Conservation (phyloP, 2,888 invertebrate species). For the Mesorhabditis sp. region DNA sequence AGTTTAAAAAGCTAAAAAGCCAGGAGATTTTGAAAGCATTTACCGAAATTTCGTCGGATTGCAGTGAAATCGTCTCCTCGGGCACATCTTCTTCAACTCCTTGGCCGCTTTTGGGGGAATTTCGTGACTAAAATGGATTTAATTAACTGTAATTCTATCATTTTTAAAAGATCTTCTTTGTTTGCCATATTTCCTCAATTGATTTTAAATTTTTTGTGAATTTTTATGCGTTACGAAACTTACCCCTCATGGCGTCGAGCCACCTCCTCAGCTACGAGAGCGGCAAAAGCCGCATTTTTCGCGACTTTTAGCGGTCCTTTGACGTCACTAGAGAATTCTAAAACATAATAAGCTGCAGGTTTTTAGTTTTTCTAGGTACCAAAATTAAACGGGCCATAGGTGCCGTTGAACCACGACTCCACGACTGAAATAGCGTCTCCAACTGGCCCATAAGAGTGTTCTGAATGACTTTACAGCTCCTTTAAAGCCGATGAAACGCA, state of each 20-base stretch:
- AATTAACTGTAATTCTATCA: background rate
- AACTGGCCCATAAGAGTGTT: background rate
- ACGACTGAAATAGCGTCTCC: background rate
- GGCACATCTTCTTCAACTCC: background rate
- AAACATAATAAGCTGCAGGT: background rate
- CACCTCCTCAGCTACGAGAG: slow-evolving; percentile 5
- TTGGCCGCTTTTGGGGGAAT: background rate
- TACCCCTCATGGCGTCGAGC: background rate
- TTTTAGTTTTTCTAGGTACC: background rate
- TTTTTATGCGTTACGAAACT: background rate
- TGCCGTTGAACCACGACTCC: background rate
- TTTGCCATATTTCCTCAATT: too few species aligned
- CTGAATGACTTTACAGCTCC: background rate
- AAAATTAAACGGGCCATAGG: background rate
- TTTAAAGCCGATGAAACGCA: background rate
- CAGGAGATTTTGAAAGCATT: background rate
- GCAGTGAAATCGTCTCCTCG: background rate
- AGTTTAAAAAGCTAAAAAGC: background rate
- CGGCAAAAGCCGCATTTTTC: background rate
- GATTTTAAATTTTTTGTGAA: background rate
- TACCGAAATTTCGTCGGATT: background rate
- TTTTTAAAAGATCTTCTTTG: too few species aligned
- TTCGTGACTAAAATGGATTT: background rate
- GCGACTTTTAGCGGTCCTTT: background rate
- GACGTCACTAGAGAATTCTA: background rate